Evolutionary conservation across 92 coral and sea anemone genomes (phyloP), one percentile per base, ranked within the genome.

Genomic region (Siderastrea radians): DNA sequence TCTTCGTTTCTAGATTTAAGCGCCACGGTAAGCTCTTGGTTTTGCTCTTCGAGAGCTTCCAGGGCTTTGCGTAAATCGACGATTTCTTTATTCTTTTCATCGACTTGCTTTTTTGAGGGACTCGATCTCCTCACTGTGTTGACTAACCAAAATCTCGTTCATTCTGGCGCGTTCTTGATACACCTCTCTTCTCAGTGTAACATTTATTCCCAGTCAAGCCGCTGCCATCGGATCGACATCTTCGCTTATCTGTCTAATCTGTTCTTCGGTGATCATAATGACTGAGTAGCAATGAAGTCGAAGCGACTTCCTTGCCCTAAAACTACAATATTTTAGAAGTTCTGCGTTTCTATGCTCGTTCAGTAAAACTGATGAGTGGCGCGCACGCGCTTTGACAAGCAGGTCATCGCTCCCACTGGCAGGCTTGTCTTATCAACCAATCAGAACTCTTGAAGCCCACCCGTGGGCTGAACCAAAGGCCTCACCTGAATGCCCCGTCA

Each of bases 41-140:
- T 90, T 61, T 90, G 81, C 54, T 72, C 85, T n/a, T 78, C 86
- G 7, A 90, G 82, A 9, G 49, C 72, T 50, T 53, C 61, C 85
- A 84, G 15, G 26, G 65, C 65, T 45, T 78, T 64, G 17, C 46
- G 52, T 38, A 90, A 51, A 3, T 66, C 83, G 68, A 2, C 14
- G 48, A 90, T 90, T 85, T 78, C 90, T 84, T 63, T 78, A 10
- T 90, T 67, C 58, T 90, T 90, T 12, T 61, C 78, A 7, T 79
- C 89, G 1, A 90, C 10, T 8, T 90, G 77, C 44, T 77, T 82
- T n/a, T 72, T 80, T 90, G 53, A 90, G 90, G 15, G 38, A 52
- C 50, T 90, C 89, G 72, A 85, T 85, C 14, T 86, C 89, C 10
- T 90, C 93, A 15, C 14, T 57, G 50, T 90, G 88, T 60, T 75